phyloP scores from a whole-genome alignment of 1,140 invertebrate genomes.

The Brachionus rubens region DNA sequence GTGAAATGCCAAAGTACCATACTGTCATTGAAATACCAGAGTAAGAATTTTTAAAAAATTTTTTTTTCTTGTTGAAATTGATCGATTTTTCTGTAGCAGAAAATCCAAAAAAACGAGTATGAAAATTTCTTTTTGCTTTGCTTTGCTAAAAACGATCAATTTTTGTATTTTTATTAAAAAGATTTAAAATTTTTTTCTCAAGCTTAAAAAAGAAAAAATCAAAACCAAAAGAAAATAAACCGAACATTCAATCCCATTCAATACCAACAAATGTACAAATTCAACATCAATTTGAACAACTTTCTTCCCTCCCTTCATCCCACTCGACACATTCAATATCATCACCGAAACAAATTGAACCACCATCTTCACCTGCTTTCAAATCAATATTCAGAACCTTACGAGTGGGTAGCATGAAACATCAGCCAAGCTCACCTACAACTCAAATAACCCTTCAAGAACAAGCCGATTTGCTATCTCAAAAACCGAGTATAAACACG shows the following conservation, averaged over 20 bases:
- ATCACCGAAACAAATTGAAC: background rate
- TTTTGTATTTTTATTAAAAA: background rate
- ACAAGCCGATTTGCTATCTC: background rate
- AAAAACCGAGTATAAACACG: conserved; percentile 5
- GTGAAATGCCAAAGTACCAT: conserved; percentile 40
- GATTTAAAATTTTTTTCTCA: background rate
- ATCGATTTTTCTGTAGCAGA: background rate
- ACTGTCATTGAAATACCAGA: conserved; percentile 41
- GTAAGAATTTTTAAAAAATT: background rate
- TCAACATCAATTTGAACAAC: conserved; percentile 17
- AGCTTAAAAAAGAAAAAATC: background rate
- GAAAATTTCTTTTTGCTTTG: too few relatives aligned
- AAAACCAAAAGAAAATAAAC: conserved; percentile 18
- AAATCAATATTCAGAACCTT: conserved; percentile 25
- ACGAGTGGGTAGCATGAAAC: conserved; percentile 26
- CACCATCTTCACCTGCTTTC: background rate
- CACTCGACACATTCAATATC: conserved; percentile 10
- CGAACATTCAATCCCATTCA: background rate
- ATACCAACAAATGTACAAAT: conserved; percentile 35
- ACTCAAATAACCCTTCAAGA: background rate
- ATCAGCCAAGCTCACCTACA: background rate
- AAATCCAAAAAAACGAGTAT: too few relatives aligned
- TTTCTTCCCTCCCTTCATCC: background rate
- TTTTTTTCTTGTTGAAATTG: background rate
- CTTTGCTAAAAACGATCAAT: too few relatives aligned